phyloP scores from a whole-genome alignment of 2,113 vertebrate genomes.

The Apus apus region DNA sequence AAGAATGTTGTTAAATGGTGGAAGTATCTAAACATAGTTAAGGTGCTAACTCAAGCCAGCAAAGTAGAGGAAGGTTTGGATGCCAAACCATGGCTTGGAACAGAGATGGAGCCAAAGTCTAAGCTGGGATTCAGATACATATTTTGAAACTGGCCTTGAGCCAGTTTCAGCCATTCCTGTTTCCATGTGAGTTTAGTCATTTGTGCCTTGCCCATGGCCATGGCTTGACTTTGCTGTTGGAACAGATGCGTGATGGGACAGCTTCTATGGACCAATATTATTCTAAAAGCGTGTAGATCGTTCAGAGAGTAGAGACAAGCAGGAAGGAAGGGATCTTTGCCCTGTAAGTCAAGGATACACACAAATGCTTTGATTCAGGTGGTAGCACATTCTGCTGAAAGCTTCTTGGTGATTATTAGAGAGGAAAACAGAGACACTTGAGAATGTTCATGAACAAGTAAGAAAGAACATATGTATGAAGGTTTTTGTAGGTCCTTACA shows the following conservation, averaged over 20 bases:
- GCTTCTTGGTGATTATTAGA: not conserved
- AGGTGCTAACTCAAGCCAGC: not conserved
- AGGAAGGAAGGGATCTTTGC: not conserved
- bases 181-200: not conserved
- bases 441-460: not conserved
- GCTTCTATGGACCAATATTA: not conserved
- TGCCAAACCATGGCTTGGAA: not conserved
- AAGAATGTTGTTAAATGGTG: not conserved
- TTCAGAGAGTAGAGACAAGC: not conserved
- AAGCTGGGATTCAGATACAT: not conserved
- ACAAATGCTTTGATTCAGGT: not conserved
- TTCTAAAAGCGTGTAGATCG: not conserved
- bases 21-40: not conserved
- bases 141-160: not conserved
- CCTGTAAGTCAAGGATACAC: not conserved
- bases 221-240: not conserved
- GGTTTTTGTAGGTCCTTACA: not conserved
- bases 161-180: not conserved
- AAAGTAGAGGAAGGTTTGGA: not conserved
- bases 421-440: not conserved
- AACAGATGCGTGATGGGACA: not conserved
- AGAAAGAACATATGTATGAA: not conserved
- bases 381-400: fast-evolving
- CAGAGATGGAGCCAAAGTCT: not conserved
- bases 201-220: fast-evolving